Evolutionary conservation across 1,140 invertebrate genomes (phyloP).

Genomic region (Cherax quadricarinatus): DNA sequence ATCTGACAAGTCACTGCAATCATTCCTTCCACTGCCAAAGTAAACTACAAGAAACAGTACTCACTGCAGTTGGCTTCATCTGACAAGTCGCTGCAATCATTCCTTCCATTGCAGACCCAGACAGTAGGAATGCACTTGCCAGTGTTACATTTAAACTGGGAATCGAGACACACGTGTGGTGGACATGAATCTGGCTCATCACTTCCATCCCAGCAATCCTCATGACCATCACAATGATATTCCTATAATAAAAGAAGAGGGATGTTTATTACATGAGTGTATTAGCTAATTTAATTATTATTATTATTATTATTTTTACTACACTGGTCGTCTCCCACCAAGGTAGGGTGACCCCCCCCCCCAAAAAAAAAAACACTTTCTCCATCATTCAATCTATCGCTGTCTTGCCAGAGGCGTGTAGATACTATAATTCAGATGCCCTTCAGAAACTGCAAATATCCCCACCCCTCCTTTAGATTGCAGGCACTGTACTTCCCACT

Average conservation of each 20-base stretch:
- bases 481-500: no score
- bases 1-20: slow-evolving; percentile 85
- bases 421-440: no score
- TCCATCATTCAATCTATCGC: no score
- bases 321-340: no score
- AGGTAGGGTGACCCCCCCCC: no score
- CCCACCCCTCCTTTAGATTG: no score
- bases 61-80: slow-evolving; percentile 78
- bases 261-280: background rate
- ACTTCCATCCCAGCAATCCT: slow-evolving; percentile 85
- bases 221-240: slow-evolving; percentile 81
- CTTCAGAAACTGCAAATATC: no score
- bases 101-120: slow-evolving; percentile 81
- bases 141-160: slow-evolving; percentile 63
- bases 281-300: no score
- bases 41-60: slow-evolving; percentile 30
- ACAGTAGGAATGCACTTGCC: slow-evolving; percentile 60
- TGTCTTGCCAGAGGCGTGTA: no score
- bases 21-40: slow-evolving; percentile 80
- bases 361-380: no score
- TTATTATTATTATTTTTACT: no score
- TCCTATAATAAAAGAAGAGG: slow-evolving; percentile 39
- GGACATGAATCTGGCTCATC: slow-evolving; percentile 78
- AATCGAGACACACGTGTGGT: slow-evolving; percentile 52
- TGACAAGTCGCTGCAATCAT: slow-evolving; percentile 85